Evolutionary conservation across 2,113 vertebrate species (phyloP).

Genomic region (Microcebus tavaratra): DNA sequence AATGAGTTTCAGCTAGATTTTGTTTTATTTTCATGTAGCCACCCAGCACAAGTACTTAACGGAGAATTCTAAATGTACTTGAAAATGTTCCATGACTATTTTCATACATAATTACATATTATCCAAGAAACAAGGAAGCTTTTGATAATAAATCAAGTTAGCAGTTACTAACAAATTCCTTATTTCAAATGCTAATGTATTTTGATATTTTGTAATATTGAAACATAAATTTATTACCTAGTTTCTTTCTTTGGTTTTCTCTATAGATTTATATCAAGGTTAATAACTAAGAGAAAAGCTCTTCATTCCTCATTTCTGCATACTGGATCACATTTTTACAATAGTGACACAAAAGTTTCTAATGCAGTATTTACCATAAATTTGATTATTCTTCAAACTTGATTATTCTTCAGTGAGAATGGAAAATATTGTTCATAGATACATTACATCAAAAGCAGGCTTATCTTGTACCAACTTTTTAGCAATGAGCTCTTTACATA

Average conservation of each 20-base stretch:
- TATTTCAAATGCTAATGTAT: neutral
- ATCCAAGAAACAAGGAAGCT: neutral
- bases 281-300: neutral
- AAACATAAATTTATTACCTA: neutral
- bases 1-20: neutral
- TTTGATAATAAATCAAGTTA: neutral
- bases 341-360: neutral
- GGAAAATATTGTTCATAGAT: neutral
- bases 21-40: neutral
- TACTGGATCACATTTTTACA: neutral
- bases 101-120: neutral
- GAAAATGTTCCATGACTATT: neutral
- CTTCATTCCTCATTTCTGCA: neutral
- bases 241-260: neutral
- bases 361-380: neutral
- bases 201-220: neutral
- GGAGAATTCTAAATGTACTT: neutral
- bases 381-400: neutral
- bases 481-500: neutral
- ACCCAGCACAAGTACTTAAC: neutral
- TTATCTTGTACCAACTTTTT: neutral
- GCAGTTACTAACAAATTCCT: neutral
- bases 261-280: neutral
- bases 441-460: neutral
- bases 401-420: neutral